A percentile compares a stretch with the other conserved stretches of the same genome.
These are phyloP conservation scores for Shinisaurus crocodilurus DNA, from an alignment of 2,113 vertebrate genomes.

Conservation along the genomic window DNA sequence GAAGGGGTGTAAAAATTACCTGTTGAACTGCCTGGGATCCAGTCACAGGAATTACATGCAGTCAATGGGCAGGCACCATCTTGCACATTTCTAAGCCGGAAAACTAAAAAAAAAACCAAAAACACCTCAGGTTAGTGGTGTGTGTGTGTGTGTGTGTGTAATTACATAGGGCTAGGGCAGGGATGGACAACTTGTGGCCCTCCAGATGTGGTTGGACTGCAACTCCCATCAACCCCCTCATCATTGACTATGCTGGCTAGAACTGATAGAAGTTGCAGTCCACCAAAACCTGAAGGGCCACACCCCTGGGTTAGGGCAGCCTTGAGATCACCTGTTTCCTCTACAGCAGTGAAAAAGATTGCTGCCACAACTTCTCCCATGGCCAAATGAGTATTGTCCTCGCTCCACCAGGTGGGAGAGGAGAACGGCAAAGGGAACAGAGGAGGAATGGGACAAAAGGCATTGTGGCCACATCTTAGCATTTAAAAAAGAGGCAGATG, in stretches of 20 bases:
- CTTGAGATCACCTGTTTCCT: not conserved
- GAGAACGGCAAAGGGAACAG: not conserved
- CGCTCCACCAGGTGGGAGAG: not conserved
- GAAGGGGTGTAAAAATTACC: conserved; percentile 6
- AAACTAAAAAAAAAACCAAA: not conserved
- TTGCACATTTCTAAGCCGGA: not conserved
- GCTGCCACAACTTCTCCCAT: no score
- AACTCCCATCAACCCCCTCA: no score
- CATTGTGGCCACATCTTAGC: not conserved
- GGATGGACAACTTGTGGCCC: not conserved
- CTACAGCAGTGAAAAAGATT: no score
- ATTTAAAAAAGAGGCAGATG: not conserved
- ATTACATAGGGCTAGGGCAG: no score
- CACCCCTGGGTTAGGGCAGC: not conserved
- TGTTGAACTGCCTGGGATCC: not conserved
- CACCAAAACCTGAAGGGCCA: no score
- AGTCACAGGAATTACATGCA: not conserved
- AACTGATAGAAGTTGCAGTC: no score
- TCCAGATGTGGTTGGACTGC: not conserved
- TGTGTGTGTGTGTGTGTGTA: no score
- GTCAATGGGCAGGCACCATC: not conserved
- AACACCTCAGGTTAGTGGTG: not conserved
- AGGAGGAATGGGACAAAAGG: not conserved
- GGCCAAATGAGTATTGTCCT: not conserved
- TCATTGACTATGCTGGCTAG: no score